Evolutionary conservation across 2,113 vertebrate genomes (phyloP), one percentile per base, ranked within the genome.

Genomic region (Odocoileus virginianus): DNA sequence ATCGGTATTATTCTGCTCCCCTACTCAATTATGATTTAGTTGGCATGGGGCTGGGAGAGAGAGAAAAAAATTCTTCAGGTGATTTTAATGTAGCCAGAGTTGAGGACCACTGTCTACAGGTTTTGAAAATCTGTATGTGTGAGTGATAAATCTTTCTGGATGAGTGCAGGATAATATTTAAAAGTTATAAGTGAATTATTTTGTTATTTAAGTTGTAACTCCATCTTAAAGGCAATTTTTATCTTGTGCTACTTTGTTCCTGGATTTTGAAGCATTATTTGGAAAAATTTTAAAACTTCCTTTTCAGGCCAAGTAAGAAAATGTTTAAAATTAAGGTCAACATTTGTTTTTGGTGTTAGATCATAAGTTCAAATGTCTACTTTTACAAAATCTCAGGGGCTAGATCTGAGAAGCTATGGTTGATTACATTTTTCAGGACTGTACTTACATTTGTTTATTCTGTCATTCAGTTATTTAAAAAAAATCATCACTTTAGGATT

Each of bases 181-280:
- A 60, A 92, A 96, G 25, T 54, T 82, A 10, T 6, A 78, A 94
- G 60, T 78, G 91, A 87, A 40, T 76, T 93, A 60, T n/a, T 96
- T 95, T 97, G 47, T 30, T 79, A 50, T 50, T 76, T 91, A 91
- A 79, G 28, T 97, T 88, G 91, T 85, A 85, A 71, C 40, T 85
- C 64, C 52, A 71, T 67, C 45, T 54, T 76, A 94, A 90, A 94
- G 71, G 13, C 27, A 3, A 54, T 93, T 74, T 64, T 81, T 61
- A 27, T 45, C 87, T 85, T 61, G 88, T 43, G 4, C 40, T 89
- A 9, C 21, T 85, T 93, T 83, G 25, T 81, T 82, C 55, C n/a
- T 67, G 28, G 67, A 78, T 82, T 95, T 93, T 89, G 93, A 89
- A 88, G 2, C 33, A 74, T 47, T 76, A 54, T 74, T 78, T 81